Conservation (phyloP, 2,797 vertebrate species). For the Sarcoramphus papa region DNA sequence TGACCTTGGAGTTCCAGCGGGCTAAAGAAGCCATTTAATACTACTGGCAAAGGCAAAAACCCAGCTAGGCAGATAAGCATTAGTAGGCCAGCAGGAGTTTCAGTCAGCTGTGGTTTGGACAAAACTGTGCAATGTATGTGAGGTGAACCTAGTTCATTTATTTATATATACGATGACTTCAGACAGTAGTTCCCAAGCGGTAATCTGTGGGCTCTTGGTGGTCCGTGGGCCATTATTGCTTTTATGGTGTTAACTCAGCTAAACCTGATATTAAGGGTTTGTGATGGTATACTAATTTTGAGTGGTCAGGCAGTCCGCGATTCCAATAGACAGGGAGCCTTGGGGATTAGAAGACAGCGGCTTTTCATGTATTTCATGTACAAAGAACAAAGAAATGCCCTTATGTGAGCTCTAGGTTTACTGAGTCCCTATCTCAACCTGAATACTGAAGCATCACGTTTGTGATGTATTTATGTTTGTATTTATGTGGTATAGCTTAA, state of each 20-base stretch:
- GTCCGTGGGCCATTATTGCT: neutral
- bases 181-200: neutral
- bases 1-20: neutral
- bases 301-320: neutral
- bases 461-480: neutral
- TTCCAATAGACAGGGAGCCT: neutral
- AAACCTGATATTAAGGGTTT: neutral
- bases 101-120: neutral
- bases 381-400: neutral
- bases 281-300: neutral
- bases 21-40: neutral
- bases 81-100: neutral
- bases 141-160: neutral
- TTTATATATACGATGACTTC: neutral
- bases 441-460: neutral
- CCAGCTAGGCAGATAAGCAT: neutral
- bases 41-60: neutral
- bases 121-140: neutral
- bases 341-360: neutral
- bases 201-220: neutral
- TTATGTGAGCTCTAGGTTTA: neutral
- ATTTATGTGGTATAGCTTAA: neutral
- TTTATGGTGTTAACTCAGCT: neutral
- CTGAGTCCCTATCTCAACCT: neutral
- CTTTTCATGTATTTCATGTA: neutral